Evolutionary conservation across 1,140 invertebrate species (phyloP).

Genomic region (Oppia nitens): DNA sequence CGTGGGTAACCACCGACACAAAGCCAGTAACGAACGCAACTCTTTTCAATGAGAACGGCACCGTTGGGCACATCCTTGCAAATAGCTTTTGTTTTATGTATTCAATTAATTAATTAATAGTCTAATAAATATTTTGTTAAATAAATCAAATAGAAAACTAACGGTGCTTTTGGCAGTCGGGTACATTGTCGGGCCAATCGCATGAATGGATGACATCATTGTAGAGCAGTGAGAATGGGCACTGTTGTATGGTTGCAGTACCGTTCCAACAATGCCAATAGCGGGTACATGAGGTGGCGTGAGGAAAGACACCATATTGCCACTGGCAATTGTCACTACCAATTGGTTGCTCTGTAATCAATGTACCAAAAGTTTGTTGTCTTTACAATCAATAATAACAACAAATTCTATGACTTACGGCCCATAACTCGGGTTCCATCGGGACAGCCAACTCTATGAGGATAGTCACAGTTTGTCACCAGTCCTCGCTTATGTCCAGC

Average conservation of each 20-base stretch:
- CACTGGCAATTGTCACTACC: constrained; percentile 72
- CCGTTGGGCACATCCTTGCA: constrained; percentile 74
- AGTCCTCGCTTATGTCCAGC: constrained; percentile 49
- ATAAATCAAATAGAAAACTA: constrained; percentile 34
- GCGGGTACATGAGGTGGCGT: constrained; percentile 74
- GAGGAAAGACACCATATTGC: constrained; percentile 80
- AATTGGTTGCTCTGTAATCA: constrained; percentile 51
- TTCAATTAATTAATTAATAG: background rate
- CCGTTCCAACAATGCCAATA: constrained; percentile 92
- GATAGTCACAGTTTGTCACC: constrained; percentile 23
- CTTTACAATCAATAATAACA: constrained; percentile 3
- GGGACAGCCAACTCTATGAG: constrained; percentile 23
- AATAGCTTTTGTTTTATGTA: constrained; percentile 42
- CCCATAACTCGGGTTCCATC: constrained; percentile 21
- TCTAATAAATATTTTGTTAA: constrained; percentile 1
- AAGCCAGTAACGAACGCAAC: constrained; percentile 81
- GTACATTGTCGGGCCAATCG: constrained; percentile 82
- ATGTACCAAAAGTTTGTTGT: background rate
- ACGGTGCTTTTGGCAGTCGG: constrained; percentile 84
- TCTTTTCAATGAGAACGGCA: constrained; percentile 57
- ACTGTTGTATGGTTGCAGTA: constrained; percentile 76
- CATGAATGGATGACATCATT: constrained; percentile 75
- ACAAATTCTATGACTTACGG: constrained; percentile 19
- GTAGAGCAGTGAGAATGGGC: constrained; percentile 74
- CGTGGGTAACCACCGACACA: constrained; percentile 80